A percentile compares a stretch with the other conserved stretches of the same genome.
These are phyloP conservation scores for Diplosoma virens DNA, from an alignment of 23 tunicate genomes.

Conservation along the genomic window DNA sequence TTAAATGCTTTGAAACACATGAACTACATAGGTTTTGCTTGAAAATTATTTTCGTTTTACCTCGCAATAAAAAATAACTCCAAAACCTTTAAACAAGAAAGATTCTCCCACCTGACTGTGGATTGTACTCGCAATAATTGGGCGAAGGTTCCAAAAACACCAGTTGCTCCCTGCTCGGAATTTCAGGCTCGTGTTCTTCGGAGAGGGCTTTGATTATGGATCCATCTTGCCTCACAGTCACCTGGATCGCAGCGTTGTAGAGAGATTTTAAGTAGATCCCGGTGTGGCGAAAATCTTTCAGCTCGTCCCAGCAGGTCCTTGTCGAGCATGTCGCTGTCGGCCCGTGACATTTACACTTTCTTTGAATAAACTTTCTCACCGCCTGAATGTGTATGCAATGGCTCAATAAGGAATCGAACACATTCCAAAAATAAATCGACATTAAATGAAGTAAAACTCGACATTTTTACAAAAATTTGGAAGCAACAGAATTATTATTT, in stretches of 20 bases:
- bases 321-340: conserved; percentile 60
- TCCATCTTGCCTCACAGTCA: conserved; percentile 62
- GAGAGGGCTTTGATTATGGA: conserved; percentile 11
- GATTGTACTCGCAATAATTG: conserved; percentile 50
- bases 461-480: neutral
- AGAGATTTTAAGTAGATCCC: conserved; percentile 53
- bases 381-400: conserved; percentile 14
- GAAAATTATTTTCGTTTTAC: too few relatives aligned
- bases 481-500: neutral
- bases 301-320: conserved; percentile 74
- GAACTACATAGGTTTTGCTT: too few relatives aligned
- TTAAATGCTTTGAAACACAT: too few relatives aligned
- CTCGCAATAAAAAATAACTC: too few relatives aligned
- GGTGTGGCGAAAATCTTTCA: conserved; percentile 51
- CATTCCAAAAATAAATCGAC: neutral
- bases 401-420: neutral
- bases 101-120: conserved; percentile 16
- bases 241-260: conserved; percentile 58
- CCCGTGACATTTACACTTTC: conserved; percentile 86
- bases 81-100: too few relatives aligned
- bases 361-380: conserved; percentile 38
- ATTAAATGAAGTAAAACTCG: neutral
- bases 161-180: conserved; percentile 40
- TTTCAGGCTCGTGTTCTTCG: neutral
- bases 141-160: conserved; percentile 72